Evolutionary conservation across 2,113 vertebrate species (phyloP).

Genomic region (Boulengeromyrus knoepffleri): DNA sequence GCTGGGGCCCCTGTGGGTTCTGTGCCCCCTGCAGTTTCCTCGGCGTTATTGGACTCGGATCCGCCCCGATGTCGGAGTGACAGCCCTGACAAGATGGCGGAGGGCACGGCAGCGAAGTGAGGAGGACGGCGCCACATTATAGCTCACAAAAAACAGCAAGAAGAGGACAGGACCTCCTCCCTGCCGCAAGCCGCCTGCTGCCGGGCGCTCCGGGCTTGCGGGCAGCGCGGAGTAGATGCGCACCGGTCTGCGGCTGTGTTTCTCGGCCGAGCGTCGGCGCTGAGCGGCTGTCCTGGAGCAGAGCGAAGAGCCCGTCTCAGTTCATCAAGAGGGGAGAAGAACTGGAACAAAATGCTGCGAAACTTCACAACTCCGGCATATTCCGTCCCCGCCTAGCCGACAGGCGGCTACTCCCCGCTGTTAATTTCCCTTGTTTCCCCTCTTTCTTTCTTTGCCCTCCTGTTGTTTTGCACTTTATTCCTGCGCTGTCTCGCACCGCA

Average conservation of each 20-base stretch:
- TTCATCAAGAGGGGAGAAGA: neutral
- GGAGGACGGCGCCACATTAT: slow-evolving; percentile 35
- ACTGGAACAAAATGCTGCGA: neutral
- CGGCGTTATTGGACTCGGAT: slow-evolving; percentile 23
- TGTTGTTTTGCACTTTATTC: neutral
- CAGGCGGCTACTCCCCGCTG: neutral
- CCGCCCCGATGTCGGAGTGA: slow-evolving; percentile 43
- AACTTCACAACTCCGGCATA: neutral
- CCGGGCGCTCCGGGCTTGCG: neutral
- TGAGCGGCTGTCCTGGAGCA: slow-evolving; percentile 10
- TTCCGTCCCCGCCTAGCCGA: neutral
- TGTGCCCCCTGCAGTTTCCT: slow-evolving; percentile 5
- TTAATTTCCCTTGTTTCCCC: neutral
- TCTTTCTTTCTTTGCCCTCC: neutral
- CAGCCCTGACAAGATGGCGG: slow-evolving; percentile 63
- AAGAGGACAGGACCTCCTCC: neutral
- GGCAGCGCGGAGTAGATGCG: neutral
- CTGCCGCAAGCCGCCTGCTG: neutral
- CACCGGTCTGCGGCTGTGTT: neutral
- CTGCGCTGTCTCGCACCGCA: neutral
- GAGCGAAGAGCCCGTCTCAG: neutral
- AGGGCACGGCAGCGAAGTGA: slow-evolving; percentile 48
- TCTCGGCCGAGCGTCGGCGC: neutral
- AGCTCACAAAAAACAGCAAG: neutral
- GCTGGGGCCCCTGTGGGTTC: neutral